These are phyloP conservation scores for Crotalus viridis DNA, from an alignment of 2,113 vertebrate genomes.

Conservation along the genomic window DNA sequence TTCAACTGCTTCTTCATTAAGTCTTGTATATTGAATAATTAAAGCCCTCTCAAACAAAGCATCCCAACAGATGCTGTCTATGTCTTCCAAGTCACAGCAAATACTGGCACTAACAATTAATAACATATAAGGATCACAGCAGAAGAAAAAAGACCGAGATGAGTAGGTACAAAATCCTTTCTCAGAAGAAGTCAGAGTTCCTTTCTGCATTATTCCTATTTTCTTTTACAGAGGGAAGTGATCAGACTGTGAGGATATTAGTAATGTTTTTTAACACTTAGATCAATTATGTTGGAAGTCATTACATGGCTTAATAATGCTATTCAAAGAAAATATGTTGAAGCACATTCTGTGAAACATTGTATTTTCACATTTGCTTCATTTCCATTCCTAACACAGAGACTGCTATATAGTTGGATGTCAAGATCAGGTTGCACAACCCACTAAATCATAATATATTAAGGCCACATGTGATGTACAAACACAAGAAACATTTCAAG, in stretches of 20 bases:
- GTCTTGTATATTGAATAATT: not conserved
- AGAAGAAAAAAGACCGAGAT: not conserved
- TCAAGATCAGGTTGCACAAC: not conserved
- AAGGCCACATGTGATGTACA: not conserved
- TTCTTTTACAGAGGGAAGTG: slow-evolving; percentile 9
- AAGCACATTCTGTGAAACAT: not conserved
- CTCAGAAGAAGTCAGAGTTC: not conserved
- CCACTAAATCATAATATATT: not conserved
- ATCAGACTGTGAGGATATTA: not conserved
- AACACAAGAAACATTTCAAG: not conserved
- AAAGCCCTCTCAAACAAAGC: not conserved
- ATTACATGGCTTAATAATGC: not conserved
- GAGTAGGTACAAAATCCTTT: not conserved
- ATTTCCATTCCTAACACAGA: not conserved
- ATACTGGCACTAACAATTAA: not conserved
- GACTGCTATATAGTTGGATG: not conserved
- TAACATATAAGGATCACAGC: accelerated
- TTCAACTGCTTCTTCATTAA: not conserved
- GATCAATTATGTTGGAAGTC: not conserved
- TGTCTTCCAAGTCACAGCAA: not conserved
- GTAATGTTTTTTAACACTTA: not conserved
- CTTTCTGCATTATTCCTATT: not conserved
- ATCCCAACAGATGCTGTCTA: not conserved
- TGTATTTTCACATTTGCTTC: not conserved
- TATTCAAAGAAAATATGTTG: not conserved